Evolutionary conservation across 1,140 invertebrate species (phyloP).

Genomic region (Brevipalpus yothersi): DNA sequence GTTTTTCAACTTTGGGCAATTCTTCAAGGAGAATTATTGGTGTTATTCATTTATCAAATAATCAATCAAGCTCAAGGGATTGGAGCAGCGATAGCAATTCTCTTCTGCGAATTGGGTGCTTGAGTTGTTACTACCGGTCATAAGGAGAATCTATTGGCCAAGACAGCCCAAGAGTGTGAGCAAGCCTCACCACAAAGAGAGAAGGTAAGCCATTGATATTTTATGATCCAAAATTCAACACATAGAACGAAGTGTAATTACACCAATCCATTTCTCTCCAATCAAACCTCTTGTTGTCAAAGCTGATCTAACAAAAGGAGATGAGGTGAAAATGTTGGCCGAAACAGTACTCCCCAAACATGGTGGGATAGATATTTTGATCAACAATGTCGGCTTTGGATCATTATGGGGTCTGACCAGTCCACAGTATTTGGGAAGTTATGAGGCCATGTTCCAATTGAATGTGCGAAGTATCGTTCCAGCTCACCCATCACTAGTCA

Average conservation of each 20-base stretch:
- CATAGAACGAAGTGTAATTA: too few species aligned
- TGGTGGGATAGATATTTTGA: neutral
- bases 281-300: neutral
- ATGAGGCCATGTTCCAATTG: neutral
- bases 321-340: neutral
- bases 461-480: slow-evolving; percentile 1
- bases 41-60: too few species aligned
- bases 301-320: neutral
- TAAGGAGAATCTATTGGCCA: slow-evolving; percentile 35
- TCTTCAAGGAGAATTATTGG: too few species aligned
- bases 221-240: neutral
- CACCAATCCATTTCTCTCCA: neutral
- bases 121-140: slow-evolving; percentile 41
- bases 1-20: too few species aligned
- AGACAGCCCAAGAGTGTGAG: slow-evolving; percentile 33
- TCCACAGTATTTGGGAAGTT: neutral
- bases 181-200: neutral
- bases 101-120: slow-evolving; percentile 43
- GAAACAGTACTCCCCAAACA: neutral
- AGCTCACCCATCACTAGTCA: neutral
- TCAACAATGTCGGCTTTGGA: slow-evolving; percentile 1
- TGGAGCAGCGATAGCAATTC: slow-evolving; percentile 46
- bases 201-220: neutral
- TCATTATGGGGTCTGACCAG: neutral
- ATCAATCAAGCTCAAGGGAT: slow-evolving; percentile 42